Base-by-base conservation (phyloP, 2,888 invertebrate species). In the Sphaerophoria taeniata region DNA sequence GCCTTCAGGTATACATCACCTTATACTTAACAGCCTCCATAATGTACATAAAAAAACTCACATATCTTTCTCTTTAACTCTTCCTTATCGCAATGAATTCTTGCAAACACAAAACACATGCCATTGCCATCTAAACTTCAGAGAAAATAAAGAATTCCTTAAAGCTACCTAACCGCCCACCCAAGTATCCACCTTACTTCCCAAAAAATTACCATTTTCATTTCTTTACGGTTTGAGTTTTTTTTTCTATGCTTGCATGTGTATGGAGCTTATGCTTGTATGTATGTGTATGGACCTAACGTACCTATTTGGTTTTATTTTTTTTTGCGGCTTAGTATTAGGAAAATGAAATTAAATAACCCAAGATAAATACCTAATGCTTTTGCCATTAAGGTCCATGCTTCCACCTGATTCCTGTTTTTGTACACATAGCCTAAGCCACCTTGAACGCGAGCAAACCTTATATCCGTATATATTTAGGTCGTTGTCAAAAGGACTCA, bases 311-410 rank as follows among this genome's bases (percentile, higher is more conserved):
- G 9, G 4, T 39, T 39, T 9, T 74, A 78, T 58, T 45, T 43
- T 65, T 60, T 60, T 58, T 65, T 78, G 74, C 34, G 65, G 70
- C 63, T 74, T 58, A 58, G 75, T 70, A 83, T 78, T 83, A 78
- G 74, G 70, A 53, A 83, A 83, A 83, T 83, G 74, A 83, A 83
- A 83, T 83, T 78, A 83, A 83, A 83, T 78, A 83, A 78, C 74
- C 78, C 74, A 74, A 78, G 74, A 83, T 83, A 83, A 83, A 83
- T 83, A 83, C 83, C 78, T 83, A 78, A 83, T 83, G 78, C 83
- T 74, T 78, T 74, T 51, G 69, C 77, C 73, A 83, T 83, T 83
- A 77, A 58, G 73, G 77, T 71, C 82, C 63, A 77, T 73, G 73
- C 82, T 83, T 83, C 56, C 83, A 83, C 78, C 73, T 83, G 83